Conservation (phyloP, 2,113 vertebrate genomes). For the Erpornis zantholeuca region DNA sequence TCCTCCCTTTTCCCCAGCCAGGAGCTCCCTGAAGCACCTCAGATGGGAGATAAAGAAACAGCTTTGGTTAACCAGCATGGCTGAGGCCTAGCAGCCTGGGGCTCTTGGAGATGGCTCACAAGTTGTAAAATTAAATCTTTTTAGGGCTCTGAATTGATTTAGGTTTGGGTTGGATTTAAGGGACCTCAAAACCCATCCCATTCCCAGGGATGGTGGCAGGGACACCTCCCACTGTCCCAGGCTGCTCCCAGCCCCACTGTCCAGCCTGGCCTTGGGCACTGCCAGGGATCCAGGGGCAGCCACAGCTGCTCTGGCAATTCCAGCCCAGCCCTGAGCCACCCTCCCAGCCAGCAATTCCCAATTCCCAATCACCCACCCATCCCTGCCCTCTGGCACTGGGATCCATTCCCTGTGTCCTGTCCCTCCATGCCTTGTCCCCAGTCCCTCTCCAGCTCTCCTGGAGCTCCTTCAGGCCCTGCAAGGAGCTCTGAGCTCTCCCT, state of each 20-base stretch:
- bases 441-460: not conserved
- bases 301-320: not conserved
- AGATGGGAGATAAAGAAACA: too few species aligned
- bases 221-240: not conserved
- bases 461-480: not conserved
- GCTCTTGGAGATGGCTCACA: too few species aligned
- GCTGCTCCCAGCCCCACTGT: not conserved
- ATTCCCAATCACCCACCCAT: not conserved
- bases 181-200: not conserved
- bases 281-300: not conserved
- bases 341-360: not conserved
- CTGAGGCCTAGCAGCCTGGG: too few species aligned
- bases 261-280: not conserved
- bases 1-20: too few species aligned
- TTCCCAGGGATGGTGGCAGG: not conserved
- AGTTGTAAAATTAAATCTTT: too few species aligned
- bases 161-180: not conserved
- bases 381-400: rapidly evolving
- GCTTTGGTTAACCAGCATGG: too few species aligned
- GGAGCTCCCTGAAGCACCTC: too few species aligned
- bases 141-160: too few species aligned
- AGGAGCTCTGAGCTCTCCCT: not conserved
- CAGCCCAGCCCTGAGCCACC: not conserved
- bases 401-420: not conserved
- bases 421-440: not conserved